Conservation (phyloP, 1,140 invertebrate genomes). For the Linepithema humile region DNA sequence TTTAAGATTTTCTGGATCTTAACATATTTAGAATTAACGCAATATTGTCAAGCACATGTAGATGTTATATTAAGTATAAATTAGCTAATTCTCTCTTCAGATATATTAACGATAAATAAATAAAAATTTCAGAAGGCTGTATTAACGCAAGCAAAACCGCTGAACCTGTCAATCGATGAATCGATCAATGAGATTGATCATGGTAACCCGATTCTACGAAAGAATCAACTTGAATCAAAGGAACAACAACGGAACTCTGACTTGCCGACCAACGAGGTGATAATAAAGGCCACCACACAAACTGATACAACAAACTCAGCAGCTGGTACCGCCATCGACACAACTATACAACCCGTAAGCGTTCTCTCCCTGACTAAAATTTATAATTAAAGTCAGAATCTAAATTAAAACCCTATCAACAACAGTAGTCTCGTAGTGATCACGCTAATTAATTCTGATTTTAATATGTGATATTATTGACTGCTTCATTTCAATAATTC, state of each 20-base stretch:
- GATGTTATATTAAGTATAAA: neutral
- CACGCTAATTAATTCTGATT: slow-evolving; percentile 8
- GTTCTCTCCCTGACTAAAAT: neutral
- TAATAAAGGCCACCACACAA: neutral
- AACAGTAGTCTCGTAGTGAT: neutral
- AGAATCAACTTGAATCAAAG: neutral
- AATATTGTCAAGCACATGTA: neutral
- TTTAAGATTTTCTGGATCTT: no score
- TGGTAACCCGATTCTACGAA: neutral
- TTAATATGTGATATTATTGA: neutral
- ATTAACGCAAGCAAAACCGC: slow-evolving; percentile 20
- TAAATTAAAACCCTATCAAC: neutral
- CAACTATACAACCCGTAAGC: slow-evolving; percentile 7
- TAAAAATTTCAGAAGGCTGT: slow-evolving; percentile 9
- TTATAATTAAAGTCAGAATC: neutral
- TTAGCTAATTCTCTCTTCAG: neutral
- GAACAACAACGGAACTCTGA: neutral
- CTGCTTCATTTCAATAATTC: neutral
- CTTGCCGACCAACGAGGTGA: slow-evolving; percentile 25
- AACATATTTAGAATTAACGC: neutral
- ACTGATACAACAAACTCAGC: slow-evolving; percentile 17
- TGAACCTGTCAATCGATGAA: neutral
- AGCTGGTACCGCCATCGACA: slow-evolving; percentile 10
- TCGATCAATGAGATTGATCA: slow-evolving; percentile 63
- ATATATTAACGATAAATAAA: slow-evolving; percentile 4